Conservation (phyloP, 2,797 vertebrate genomes). For the Alosa sapidissima region DNA sequence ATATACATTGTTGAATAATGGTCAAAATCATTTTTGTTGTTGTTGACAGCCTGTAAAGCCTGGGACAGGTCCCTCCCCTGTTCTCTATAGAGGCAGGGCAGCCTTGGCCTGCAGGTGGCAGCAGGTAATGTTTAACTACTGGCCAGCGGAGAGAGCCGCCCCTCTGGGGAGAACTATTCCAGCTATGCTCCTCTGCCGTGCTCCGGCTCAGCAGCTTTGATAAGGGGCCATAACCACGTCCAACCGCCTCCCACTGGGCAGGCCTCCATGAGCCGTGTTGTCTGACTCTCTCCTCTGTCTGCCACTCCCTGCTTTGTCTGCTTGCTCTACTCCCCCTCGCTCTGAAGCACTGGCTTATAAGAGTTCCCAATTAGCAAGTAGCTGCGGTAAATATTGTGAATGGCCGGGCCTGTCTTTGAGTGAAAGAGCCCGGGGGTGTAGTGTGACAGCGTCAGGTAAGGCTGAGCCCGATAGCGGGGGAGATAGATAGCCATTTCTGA, state of each 20-base stretch:
- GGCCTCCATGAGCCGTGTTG: slow-evolving; percentile 51
- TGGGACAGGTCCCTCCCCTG: neutral
- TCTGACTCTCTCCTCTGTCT: slow-evolving; percentile 29
- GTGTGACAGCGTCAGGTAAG: neutral
- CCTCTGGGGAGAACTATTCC: slow-evolving; percentile 62
- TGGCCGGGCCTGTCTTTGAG: neutral
- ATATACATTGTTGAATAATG: no score
- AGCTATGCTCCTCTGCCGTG: slow-evolving; percentile 61
- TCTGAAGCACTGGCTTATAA: neutral
- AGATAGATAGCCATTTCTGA: neutral
- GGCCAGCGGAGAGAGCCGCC: neutral
- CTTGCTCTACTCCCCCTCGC: neutral
- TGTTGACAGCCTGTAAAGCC: neutral
- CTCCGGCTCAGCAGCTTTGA: slow-evolving; percentile 50
- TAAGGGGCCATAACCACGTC: slow-evolving; percentile 54
- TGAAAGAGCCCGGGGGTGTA: neutral
- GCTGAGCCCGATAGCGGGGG: neutral
- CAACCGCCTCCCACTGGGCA: slow-evolving; percentile 47
- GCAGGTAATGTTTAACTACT: slow-evolving; percentile 42
- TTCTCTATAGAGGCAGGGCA: neutral
- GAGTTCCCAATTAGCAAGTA: neutral
- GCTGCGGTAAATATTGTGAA: neutral
- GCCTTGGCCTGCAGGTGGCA: slow-evolving; percentile 66
- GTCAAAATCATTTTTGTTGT: no score
- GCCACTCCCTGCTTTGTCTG: slow-evolving; percentile 59